Base-by-base conservation (phyloP, 2,113 vertebrate species). In the Notarius lentiginosus region DNA sequence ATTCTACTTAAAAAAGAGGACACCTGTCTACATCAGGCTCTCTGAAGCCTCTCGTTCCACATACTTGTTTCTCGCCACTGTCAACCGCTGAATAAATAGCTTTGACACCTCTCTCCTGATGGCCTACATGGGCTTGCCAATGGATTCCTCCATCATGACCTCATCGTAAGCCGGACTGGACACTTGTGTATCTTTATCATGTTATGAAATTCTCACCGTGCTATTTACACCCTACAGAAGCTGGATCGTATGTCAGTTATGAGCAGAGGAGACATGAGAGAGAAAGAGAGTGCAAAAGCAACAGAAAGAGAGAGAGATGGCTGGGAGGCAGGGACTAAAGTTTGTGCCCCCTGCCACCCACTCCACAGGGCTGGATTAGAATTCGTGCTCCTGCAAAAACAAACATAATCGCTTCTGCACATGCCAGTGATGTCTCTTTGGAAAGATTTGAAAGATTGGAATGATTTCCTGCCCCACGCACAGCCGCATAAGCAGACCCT, bases 171-270 rank as follows among this genome's bases (percentile, higher is more conserved):
- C 93, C 91, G 92, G 93, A 93, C 92, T 73, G 92, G 92, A 94
- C 92, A 94, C 95, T 94, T 94, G 95, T 94, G 93, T 95, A 95
- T 94, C 94, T 93, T 93, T 93, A 94, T 93, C 94, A 94, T 91
- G 94, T 94, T 95, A 95, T 95, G 94, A 94, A 94, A 95, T 95
- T 94, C 93, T 94, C 92, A 91, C 92, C 90, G 90, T 87, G 94
- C 94, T 95, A 95, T 96, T 95, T 95, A 94, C 93, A 92, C 94
- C 83, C 91, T 81, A 70, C 90, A 91, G 92, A 93, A 93, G 89
- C 82, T 87, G 93, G 90, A 90, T 94, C 90, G n/a, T 80, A 88
- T 94, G 94, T 82, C 77, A 91, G 56, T 85, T 83, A 63, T 76
- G 76, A 89, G 68, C 77, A 75, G 86, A 88, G 20, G 53, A 89